Evolutionary conservation across 2,113 vertebrate species (phyloP).

Genomic region (Capra hircus): DNA sequence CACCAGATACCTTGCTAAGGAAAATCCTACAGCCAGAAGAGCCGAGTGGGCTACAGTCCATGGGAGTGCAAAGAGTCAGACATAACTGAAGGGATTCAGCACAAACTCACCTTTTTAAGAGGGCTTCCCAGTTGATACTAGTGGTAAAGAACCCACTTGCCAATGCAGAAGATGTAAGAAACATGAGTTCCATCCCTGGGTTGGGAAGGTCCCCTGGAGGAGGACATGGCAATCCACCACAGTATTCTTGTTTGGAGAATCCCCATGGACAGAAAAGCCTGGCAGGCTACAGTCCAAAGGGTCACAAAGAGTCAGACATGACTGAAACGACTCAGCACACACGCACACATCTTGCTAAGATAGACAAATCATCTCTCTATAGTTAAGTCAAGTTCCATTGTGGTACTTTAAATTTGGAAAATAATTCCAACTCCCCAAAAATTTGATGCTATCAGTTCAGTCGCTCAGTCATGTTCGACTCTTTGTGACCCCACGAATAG

Average conservation of each 20-base stretch:
- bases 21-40: background rate
- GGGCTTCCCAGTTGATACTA: background rate
- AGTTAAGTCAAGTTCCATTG: background rate
- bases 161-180: background rate
- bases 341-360: background rate
- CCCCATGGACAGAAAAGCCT: background rate
- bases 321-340: background rate
- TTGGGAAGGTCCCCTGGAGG: background rate
- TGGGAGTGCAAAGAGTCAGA: background rate
- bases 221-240: background rate
- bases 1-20: background rate
- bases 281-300: background rate
- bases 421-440: background rate
- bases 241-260: background rate
- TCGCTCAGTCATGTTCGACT: too few species aligned
- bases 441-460: background rate
- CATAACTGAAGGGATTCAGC: background rate
- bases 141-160: background rate
- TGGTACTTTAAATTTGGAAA: background rate
- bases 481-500: too few species aligned
- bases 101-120: background rate
- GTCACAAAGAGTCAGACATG: background rate
- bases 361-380: background rate
- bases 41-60: rapidly evolving
- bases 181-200: background rate